Conservation (phyloP, 2,888 invertebrate genomes). For the Watsonalla binaria region DNA sequence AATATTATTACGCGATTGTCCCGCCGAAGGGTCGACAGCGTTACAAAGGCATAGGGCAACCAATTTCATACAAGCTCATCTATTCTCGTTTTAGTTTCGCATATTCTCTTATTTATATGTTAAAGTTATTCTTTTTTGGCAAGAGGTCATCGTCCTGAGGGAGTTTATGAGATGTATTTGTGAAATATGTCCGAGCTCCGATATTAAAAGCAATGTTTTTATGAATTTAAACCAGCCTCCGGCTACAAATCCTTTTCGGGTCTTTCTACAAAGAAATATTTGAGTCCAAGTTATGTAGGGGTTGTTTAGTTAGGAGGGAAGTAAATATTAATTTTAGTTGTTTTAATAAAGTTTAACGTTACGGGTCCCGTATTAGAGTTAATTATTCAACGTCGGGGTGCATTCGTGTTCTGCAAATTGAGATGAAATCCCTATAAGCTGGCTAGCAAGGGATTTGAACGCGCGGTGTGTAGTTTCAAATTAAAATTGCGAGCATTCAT, state of each 20-base stretch:
- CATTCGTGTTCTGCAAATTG: conserved; percentile 37
- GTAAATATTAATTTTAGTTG: neutral
- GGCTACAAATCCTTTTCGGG: conserved; percentile 11
- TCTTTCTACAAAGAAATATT: neutral
- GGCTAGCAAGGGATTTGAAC: neutral
- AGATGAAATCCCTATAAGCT: conserved; percentile 33
- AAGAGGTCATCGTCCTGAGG: conserved; percentile 38
- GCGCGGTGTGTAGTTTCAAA: conserved; percentile 22
- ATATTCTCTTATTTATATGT: conserved; percentile 52
- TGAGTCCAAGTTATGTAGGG: too few relatives aligned
- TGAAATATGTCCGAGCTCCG: conserved; percentile 32
- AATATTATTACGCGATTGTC: conserved; percentile 65
- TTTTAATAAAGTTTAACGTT: neutral
- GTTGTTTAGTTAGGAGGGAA: too few relatives aligned
- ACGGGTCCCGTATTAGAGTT: conserved; percentile 4
- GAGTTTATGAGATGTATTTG: conserved; percentile 32
- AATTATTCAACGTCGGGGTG: conserved; percentile 19
- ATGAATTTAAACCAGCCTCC: conserved; percentile 42
- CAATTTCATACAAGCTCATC: conserved; percentile 52
- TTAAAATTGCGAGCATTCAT: conserved; percentile 26
- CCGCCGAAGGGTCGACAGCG: conserved; percentile 44
- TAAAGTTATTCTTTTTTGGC: conserved; percentile 43
- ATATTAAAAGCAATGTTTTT: conserved; percentile 43
- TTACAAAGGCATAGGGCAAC: conserved; percentile 42
- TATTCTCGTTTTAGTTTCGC: conserved; percentile 45